A percentile compares a stretch with the other conserved stretches of the same genome.
These are phyloP conservation scores for Scolopax bukidnonensis DNA, from an alignment of 2,797 vertebrate species.

Conservation along the genomic window DNA sequence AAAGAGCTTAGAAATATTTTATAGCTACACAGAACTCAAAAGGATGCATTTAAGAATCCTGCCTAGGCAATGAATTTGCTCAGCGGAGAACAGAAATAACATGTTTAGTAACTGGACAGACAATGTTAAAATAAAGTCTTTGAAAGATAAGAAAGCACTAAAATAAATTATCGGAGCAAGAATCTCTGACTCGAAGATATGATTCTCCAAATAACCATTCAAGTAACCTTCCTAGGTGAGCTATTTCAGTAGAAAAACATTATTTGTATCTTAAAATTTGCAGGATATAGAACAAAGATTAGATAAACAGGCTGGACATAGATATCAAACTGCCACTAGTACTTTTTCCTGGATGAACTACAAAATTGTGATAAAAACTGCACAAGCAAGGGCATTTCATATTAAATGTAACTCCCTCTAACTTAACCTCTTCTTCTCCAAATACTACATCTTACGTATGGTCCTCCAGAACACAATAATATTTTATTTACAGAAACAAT, in stretches of 20 bases:
- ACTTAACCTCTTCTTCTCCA: neutral
- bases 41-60: neutral
- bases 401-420: neutral
- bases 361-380: neutral
- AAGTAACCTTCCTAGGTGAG: neutral
- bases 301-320: neutral
- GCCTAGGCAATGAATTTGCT: neutral
- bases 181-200: neutral
- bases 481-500: neutral
- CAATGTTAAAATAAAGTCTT: neutral
- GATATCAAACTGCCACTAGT: neutral
- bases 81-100: neutral
- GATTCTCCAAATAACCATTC: neutral
- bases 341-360: neutral
- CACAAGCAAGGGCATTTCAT: neutral
- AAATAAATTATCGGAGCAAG: neutral
- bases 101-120: neutral
- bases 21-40: fast-evolving
- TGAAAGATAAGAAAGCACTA: neutral
- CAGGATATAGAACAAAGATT: slow-evolving; percentile 16
- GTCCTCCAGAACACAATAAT: neutral
- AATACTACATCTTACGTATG: neutral
- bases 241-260: neutral
- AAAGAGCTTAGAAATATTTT: neutral
- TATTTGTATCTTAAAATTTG: neutral